A percentile compares a stretch with the other conserved stretches of the same genome.
Conservation (phyloP, 2,888 invertebrate genomes). For the Rotaria socialis region DNA sequence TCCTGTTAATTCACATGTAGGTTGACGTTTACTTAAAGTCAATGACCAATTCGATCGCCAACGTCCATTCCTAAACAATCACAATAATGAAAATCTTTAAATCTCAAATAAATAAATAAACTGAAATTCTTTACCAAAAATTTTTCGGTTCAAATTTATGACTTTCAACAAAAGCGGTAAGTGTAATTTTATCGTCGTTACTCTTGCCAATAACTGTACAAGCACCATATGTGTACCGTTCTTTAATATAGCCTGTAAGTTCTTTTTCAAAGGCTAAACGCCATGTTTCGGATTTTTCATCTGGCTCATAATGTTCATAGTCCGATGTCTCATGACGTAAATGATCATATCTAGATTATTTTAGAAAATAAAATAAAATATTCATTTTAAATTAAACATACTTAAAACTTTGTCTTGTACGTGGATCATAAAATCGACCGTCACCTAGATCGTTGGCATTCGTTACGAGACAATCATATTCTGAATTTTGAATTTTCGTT, state of each 20-base stretch:
- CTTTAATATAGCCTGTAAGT: slow-evolving; percentile 80
- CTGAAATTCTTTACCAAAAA: slow-evolving; percentile 61
- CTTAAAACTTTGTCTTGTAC: slow-evolving; percentile 81
- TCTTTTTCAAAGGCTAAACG: slow-evolving; percentile 81
- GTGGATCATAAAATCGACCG: slow-evolving; percentile 87
- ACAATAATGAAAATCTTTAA: neutral
- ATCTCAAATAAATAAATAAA: neutral
- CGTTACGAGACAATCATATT: slow-evolving; percentile 76
- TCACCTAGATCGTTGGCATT: slow-evolving; percentile 92
- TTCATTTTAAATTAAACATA: slow-evolving; percentile 47
- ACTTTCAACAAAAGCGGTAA: slow-evolving; percentile 93
- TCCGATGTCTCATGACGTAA: slow-evolving; percentile 53
- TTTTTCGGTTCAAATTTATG: slow-evolving; percentile 95
- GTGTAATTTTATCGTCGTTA: slow-evolving; percentile 66
- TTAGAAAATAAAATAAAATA: neutral
- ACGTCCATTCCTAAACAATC: slow-evolving; percentile 38
- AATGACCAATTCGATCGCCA: slow-evolving; percentile 46
- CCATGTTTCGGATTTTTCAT: slow-evolving; percentile 77
- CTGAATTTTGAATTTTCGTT: slow-evolving; percentile 82
- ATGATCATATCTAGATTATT: slow-evolving; percentile 46
- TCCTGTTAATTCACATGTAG: slow-evolving; percentile 40
- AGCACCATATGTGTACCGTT: slow-evolving; percentile 88
- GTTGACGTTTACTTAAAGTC: slow-evolving; percentile 35
- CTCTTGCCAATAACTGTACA: slow-evolving; percentile 64
- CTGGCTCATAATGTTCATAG: slow-evolving; percentile 52